Base-by-base conservation (phyloP, 2,113 vertebrate species). In the Glaucidium brasilianum region DNA sequence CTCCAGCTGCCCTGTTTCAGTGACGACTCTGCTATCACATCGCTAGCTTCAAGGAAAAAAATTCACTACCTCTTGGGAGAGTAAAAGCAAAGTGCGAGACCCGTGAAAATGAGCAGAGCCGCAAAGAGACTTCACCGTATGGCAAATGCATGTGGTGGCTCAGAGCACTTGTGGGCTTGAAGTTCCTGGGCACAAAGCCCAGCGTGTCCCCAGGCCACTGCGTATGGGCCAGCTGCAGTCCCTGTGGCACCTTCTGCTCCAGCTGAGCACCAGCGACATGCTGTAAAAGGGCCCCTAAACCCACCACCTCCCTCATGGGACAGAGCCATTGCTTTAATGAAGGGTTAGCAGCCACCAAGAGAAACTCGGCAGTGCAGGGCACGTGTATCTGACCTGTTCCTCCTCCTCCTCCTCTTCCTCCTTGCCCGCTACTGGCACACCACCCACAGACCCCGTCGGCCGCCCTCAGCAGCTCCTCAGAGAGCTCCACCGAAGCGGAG, bases 81-180 rank as follows among this genome's bases (percentile, higher is more conserved):
- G 76, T 35, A 49, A 74, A 74, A 84, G n/a, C 30, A 45, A 94
- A 53, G 75, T 13, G 83, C 0, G 8, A 96, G 90, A 94, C 73
- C 86, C 0, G 2, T n/a, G 83, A 94, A 91, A 64, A 74, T 3
- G 68, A 86, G 72, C 50, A 86, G 72, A 91, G 30, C 32, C 4
- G 13, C 52, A 53, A 64, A 72, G 79, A 86, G 32, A 53, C 47
- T 72, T 55, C 5, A 11, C 49, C 11, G 6, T 3, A 9, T 1
- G 14, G 50, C 67, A 35, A 83, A 73, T 0, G 2, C 3, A 2
- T 0, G 0, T 2, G 37, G 50, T 4, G 5, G 19, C 55, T 79
- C 4, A 0, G 10, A 72, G 77, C 21, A 21, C 74, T 63, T 12
- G 11, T 52, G 63, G 45, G 26, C 50, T 68, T 68, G 78, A 64